Percentiles rank a stretch among this genome's conserved stretches.
These are phyloP conservation scores for Dendrophyllia cribrosa DNA, from an alignment of 64 coral and sea anemone genomes.

Conservation along the genomic window DNA sequence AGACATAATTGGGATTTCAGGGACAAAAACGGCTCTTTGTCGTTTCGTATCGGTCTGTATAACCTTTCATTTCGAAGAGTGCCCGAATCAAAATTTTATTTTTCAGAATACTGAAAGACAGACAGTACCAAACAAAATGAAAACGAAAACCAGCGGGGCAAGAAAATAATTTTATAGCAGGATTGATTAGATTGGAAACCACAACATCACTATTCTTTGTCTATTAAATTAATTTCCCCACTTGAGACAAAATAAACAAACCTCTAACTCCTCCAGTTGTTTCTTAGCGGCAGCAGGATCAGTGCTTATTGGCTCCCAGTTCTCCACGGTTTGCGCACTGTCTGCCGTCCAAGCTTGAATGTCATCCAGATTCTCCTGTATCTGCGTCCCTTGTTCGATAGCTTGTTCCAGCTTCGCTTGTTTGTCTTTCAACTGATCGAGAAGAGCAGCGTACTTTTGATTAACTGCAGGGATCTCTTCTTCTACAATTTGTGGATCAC, in stretches of 20 bases:
- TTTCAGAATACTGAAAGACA: no score
- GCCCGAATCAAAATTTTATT: no score
- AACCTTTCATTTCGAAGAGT: no score
- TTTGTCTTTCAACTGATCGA: conserved; percentile 59
- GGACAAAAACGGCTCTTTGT: no score
- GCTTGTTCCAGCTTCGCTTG: conserved; percentile 82
- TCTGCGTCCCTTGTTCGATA: conserved; percentile 73
- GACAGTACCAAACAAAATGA: no score
- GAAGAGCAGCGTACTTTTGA: conserved; percentile 60
- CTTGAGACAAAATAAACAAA: conserved; percentile 6
- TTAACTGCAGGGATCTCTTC: conserved; percentile 70
- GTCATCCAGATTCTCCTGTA: conserved; percentile 75
- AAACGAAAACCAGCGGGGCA: no score
- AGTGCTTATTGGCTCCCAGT: conserved; percentile 84
- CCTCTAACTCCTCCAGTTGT: conserved; percentile 78
- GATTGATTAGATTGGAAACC: no score
- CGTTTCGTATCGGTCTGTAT: no score
- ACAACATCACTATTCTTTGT: no score
- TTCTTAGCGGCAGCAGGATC: conserved; percentile 89
- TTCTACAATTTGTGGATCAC: conserved; percentile 75
- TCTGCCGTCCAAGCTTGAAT: conserved; percentile 82
- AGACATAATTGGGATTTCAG: no score
- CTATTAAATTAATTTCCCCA: neutral
- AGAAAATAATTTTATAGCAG: no score
- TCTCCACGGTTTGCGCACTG: conserved; percentile 50